phyloP scores from a whole-genome alignment of 1,140 invertebrate genomes.

The Panulirus ornatus region DNA sequence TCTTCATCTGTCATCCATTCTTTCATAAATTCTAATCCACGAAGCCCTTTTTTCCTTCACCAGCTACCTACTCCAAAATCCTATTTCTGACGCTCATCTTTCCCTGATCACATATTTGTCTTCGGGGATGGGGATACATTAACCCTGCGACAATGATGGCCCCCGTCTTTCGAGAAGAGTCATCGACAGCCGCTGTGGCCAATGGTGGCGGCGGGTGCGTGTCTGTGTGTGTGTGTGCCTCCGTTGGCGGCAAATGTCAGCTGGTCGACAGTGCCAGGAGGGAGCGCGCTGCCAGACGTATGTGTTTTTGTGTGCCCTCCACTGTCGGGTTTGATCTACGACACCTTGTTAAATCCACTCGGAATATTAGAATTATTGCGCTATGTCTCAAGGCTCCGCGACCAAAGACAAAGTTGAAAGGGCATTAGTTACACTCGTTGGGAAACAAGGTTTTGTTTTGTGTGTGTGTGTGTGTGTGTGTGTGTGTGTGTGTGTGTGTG shows the following conservation, averaged over 20 bases:
- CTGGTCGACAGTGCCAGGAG: not conserved
- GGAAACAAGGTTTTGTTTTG: not conserved
- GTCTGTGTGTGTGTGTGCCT: too few relatives aligned
- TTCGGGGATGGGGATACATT: too few relatives aligned
- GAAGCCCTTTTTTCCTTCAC: too few relatives aligned
- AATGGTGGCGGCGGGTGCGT: too few relatives aligned
- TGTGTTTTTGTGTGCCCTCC: not conserved
- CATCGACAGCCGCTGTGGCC: not conserved
- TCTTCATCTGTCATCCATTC: not conserved
- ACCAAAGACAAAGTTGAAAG: not conserved
- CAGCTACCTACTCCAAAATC: too few relatives aligned
- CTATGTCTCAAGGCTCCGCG: not conserved
- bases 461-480: conserved; percentile 11
- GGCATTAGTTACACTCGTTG: not conserved
- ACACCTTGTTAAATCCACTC: conserved; percentile 6
- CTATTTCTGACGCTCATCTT: too few relatives aligned
- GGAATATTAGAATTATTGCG: conserved; percentile 8
- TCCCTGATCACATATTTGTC: too few relatives aligned
- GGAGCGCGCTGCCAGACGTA: not conserved
- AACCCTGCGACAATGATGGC: too few relatives aligned
- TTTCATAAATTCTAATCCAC: too few relatives aligned
- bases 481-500: not conserved
- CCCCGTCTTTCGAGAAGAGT: not conserved
- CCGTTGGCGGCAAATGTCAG: not conserved
- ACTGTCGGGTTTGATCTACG: conserved; percentile 1